Evolutionary conservation across 2,888 invertebrate genomes (phyloP), one percentile per base, ranked within the genome.

Genomic region (Yponomeuta cagnagella): DNA sequence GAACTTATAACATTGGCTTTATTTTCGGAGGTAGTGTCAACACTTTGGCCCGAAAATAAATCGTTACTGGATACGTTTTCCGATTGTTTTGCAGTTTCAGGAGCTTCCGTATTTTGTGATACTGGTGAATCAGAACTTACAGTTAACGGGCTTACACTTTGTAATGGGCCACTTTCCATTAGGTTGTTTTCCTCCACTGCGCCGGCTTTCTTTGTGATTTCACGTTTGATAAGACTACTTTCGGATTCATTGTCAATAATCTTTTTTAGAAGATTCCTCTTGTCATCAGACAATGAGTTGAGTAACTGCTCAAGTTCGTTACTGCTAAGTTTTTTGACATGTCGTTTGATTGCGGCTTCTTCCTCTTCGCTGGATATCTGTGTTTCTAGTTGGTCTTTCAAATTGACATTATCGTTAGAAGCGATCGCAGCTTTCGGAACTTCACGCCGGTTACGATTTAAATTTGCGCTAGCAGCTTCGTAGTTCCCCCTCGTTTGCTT

Each of bases 201-300:
- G 8, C 83, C 88, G 37, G 87, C 86, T 78, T 91, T 92, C 73
- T 91, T 91, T 8, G 88, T 90, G 70, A 90, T 90, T 83, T 91
- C 92, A 73, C 91, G 81, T 80, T 92, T 87, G 33, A 87, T 74
- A 63, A 65, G 76, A 2, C 79, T 71, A 70, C 8, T 75, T 63
- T 70, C 48, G 33, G 84, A 83, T 43, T 43, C 43, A 52, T 71
- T 77, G 23, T 83, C 85, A 48, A 92, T 89, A 4, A 91, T 88
- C 77, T 85, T 87, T 75, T 86, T 87, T 63, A 92, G 79, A 4
- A 92, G 79, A 37, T 78, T 78, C 75, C 82, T 83, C 81, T 91
- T 91, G 71, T 91, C 90, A 69, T 85, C 87, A 0, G 90, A 82
- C 8, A 92, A 79, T 15, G 89, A 87, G 74, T 80, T 84, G 1